Conservation (phyloP, 2,888 invertebrate species). For the Chalcosyrphus nemorum region DNA sequence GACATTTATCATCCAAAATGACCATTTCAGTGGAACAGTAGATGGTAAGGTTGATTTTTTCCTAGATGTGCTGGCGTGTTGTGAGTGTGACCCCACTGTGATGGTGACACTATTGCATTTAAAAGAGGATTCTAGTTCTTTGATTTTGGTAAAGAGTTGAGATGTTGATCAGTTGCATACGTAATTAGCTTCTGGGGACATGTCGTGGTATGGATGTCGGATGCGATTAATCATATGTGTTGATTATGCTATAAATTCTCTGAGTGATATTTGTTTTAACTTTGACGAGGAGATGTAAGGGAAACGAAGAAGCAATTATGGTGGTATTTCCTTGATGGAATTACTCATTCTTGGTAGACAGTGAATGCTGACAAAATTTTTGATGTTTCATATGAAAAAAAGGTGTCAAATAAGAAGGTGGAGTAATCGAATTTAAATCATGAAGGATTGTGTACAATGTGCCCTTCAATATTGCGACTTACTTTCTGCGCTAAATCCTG, state of each 20-base stretch:
- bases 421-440: too few relatives aligned
- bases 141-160: constrained; percentile 12
- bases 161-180: constrained; percentile 65
- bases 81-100: constrained; percentile 48
- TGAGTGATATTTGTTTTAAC: background rate
- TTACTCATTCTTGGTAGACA: too few relatives aligned
- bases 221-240: constrained; percentile 38
- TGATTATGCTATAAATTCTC: constrained; percentile 2
- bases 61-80: constrained; percentile 2
- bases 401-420: too few relatives aligned
- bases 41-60: constrained; percentile 23
- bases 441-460: too few relatives aligned
- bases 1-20: constrained; percentile 68
- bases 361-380: too few relatives aligned
- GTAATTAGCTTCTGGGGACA: constrained; percentile 60
- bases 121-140: constrained; percentile 30
- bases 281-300: background rate
- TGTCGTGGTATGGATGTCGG: constrained; percentile 5
- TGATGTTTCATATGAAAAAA: too few relatives aligned
- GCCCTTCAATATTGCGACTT: too few relatives aligned
- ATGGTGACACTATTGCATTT: constrained; percentile 49
- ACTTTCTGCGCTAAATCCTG: too few relatives aligned
- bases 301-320: background rate
- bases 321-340: too few relatives aligned
- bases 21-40: constrained; percentile 59